phyloP scores from a whole-genome alignment of 2,888 invertebrate genomes.

The Caenorhabditis sulstoni region DNA sequence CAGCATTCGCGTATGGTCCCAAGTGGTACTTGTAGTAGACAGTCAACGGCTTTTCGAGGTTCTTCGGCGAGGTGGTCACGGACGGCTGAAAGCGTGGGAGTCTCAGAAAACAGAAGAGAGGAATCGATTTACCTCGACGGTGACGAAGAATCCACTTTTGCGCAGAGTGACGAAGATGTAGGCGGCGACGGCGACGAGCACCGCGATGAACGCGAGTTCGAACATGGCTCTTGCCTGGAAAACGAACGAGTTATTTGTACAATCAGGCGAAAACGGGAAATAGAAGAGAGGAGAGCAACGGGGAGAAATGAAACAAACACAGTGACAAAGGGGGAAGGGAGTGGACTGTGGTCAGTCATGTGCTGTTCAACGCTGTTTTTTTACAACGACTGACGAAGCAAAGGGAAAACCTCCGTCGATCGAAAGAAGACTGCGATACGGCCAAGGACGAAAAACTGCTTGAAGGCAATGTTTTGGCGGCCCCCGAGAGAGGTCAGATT shows the following conservation, averaged over 20 bases:
- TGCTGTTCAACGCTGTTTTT: slow-evolving; percentile 22
- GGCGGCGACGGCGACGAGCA: slow-evolving; percentile 61
- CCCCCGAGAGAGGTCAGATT: slow-evolving; percentile 25
- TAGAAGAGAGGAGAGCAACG: background rate
- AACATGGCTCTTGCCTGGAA: slow-evolving; percentile 39
- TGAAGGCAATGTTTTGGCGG: slow-evolving; percentile 23
- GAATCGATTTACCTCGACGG: slow-evolving; percentile 52
- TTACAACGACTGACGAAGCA: slow-evolving; percentile 28
- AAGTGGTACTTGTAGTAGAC: slow-evolving; percentile 75
- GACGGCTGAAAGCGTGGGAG: slow-evolving; percentile 53
- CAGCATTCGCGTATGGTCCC: slow-evolving; percentile 64
- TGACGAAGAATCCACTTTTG: slow-evolving; percentile 66
- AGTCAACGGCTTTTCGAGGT: slow-evolving; percentile 61
- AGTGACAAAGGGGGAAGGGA: slow-evolving; percentile 14
- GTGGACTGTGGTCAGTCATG: slow-evolving; percentile 12
- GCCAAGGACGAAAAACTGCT: slow-evolving; percentile 39
- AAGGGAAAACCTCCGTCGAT: slow-evolving; percentile 11
- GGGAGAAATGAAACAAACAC: slow-evolving; percentile 9
- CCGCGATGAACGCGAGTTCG: slow-evolving; percentile 51
- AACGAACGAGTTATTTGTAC: background rate
- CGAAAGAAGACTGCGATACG: slow-evolving; percentile 1
- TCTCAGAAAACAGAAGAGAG: slow-evolving; percentile 11
- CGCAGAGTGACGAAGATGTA: slow-evolving; percentile 64
- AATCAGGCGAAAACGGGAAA: background rate
- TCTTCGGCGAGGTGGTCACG: slow-evolving; percentile 50